Percentiles rank a stretch among this genome's conserved stretches.
Evolutionary conservation across 2,113 vertebrate genomes (phyloP).

Genomic region (Dicerorhinus sumatrensis): DNA sequence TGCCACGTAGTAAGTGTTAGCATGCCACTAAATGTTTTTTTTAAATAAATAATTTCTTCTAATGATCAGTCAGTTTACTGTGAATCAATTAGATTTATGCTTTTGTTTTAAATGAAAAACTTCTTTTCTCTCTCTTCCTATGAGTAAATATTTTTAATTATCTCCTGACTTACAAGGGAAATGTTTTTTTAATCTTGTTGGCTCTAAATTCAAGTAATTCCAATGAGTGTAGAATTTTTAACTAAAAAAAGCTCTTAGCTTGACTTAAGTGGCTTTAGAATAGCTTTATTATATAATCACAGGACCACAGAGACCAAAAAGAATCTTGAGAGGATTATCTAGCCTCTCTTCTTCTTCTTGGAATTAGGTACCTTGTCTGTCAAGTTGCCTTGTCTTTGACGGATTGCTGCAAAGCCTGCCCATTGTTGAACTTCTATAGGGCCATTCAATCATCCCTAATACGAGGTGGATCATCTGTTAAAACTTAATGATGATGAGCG

Average conservation of each 20-base stretch:
- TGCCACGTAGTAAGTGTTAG: not conserved
- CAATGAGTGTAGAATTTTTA: not conserved
- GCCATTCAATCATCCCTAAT: not conserved
- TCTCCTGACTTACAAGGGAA: not conserved
- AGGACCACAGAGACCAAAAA: not conserved
- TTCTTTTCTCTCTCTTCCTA: not conserved
- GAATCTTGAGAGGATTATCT: not conserved
- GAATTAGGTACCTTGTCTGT: not conserved
- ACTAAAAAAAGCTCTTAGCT: constrained; percentile 19
- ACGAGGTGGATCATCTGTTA: not conserved
- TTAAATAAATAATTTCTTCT: not conserved
- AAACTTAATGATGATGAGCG: not conserved
- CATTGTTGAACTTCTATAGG: not conserved
- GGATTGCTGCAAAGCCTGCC: not conserved
- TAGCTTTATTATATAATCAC: not conserved
- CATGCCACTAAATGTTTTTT: not conserved
- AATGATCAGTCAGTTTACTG: not conserved
- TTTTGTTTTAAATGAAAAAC: constrained; percentile 34
- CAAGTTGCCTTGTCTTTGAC: not conserved
- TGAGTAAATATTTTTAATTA: not conserved
- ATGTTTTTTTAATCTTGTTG: not conserved
- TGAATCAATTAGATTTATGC: not conserved
- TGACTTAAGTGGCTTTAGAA: constrained; percentile 7
- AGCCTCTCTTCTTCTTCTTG: not conserved
- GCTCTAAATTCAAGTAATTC: constrained; percentile 7